Percentiles rank a stretch among this genome's conserved stretches.
These are phyloP conservation scores for Pseudomyrmex cubaensis DNA, from an alignment of 1,140 invertebrate species.

Conservation along the genomic window DNA sequence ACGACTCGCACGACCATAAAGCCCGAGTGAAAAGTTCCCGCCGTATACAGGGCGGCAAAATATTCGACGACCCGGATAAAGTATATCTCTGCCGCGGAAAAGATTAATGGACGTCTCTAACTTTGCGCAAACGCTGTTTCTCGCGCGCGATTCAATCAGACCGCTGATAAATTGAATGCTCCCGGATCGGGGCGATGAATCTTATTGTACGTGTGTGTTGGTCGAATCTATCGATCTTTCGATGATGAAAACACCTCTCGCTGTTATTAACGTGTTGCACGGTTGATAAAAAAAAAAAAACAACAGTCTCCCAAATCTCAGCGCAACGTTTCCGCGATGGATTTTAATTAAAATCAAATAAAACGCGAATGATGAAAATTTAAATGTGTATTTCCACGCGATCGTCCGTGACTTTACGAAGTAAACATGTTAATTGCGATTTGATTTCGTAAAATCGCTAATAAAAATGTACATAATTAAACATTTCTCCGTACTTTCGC, in stretches of 20 bases:
- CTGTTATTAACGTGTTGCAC: neutral
- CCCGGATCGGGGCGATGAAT: neutral
- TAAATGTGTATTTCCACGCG: neutral
- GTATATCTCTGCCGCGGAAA: conserved; percentile 30
- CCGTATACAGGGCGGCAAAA: neutral
- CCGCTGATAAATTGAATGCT: conserved; percentile 39
- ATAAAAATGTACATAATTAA: neutral
- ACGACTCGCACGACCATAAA: neutral
- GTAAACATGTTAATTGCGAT: neutral
- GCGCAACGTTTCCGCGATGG: neutral
- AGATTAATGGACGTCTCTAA: conserved; percentile 36
- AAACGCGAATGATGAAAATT: neutral
- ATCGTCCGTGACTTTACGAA: neutral
- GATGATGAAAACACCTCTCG: neutral
- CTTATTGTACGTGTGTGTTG: conserved; percentile 1
- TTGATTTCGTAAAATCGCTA: neutral
- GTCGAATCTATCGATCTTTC: neutral
- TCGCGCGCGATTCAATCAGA: neutral
- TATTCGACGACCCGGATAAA: conserved; percentile 6
- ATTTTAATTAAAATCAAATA: neutral
- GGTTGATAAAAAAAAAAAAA: neutral
- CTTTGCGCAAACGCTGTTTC: conserved; percentile 17
- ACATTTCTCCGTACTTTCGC: neutral
- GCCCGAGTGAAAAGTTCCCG: conserved; percentile 45
- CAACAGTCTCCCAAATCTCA: neutral